Percentiles rank a stretch among this genome's conserved stretches.
Evolutionary conservation across 1,140 invertebrate species (phyloP).

Genomic region (Asbolus verrucosus): DNA sequence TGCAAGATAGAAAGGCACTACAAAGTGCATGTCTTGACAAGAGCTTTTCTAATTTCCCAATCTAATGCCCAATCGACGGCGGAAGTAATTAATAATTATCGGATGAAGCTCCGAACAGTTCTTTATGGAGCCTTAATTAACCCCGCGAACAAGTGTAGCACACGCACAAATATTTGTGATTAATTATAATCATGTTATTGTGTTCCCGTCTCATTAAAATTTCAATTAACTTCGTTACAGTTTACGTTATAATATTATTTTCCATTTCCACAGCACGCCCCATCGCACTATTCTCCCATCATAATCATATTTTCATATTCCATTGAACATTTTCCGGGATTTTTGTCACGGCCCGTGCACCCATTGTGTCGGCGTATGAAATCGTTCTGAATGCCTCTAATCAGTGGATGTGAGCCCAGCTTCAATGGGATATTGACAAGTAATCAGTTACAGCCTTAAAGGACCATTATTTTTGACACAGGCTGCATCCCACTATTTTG

Average conservation of each 20-base stretch:
- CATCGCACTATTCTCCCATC: not conserved
- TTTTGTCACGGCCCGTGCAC: conserved; percentile 20
- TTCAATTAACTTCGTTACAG: conserved; percentile 21
- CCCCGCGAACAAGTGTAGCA: not conserved
- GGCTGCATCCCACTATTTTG: too few species aligned
- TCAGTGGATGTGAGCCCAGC: not conserved
- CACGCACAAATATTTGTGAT: conserved; percentile 33
- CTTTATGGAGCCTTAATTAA: not conserved
- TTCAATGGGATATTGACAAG: not conserved
- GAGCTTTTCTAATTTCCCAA: too few species aligned
- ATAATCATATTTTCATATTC: conserved; percentile 7
- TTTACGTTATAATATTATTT: conserved; percentile 1
- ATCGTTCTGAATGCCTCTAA: conserved; percentile 5
- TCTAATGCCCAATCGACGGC: not conserved
- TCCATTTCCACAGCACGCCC: not conserved
- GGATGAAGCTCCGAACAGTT: not conserved
- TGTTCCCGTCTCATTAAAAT: conserved; percentile 9
- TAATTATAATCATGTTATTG: conserved; percentile 36
- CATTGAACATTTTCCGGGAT: conserved; percentile 3
- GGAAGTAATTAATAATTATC: conserved; percentile 7
- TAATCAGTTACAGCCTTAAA: not conserved
- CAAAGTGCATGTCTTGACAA: too few species aligned
- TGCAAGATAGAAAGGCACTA: too few species aligned
- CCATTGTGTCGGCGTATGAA: not conserved
- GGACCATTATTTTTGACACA: not conserved